Evolutionary conservation across 2,113 vertebrate genomes (phyloP).

Genomic region (Antechinus flavipes): DNA sequence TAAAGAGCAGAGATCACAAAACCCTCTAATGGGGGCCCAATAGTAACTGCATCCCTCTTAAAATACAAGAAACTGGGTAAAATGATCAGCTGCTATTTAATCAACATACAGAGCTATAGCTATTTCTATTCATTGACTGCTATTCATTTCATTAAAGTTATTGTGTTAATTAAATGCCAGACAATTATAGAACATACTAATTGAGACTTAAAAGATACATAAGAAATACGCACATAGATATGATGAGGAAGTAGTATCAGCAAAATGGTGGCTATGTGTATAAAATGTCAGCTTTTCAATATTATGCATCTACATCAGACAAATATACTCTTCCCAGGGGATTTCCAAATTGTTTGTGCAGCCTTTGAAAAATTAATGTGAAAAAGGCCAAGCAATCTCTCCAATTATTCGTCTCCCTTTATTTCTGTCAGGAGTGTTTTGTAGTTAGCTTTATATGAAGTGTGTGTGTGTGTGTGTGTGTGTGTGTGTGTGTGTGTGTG

Average conservation of each 20-base stretch:
- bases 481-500: not conserved
- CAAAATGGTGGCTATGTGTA: constrained; percentile 54
- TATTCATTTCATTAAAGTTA: constrained; percentile 72
- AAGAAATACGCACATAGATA: constrained; percentile 58
- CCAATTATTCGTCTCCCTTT: not conserved
- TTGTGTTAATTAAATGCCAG: constrained; percentile 77
- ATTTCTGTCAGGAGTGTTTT: not conserved
- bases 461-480: not conserved
- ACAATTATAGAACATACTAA: constrained; percentile 67
- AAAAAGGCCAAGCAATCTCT: constrained; percentile 40
- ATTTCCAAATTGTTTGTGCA: constrained; percentile 10
- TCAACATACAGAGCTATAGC: constrained; percentile 31
- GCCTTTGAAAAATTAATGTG: constrained; percentile 26
- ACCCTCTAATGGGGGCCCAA: constrained; percentile 9
- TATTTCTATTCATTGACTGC: constrained; percentile 51
- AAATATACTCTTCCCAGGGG: not conserved
- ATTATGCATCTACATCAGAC: not conserved
- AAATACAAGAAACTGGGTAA: constrained; percentile 57
- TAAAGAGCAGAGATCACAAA: constrained; percentile 6
- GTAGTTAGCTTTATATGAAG: not conserved
- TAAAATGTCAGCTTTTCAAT: constrained; percentile 59
- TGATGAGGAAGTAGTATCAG: constrained; percentile 54
- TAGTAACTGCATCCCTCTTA: constrained; percentile 33
- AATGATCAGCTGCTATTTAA: constrained; percentile 28
- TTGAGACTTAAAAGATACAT: constrained; percentile 74